These are phyloP conservation scores for Linyphia triangularis DNA, from an alignment of 2,888 invertebrate species.

Conservation along the genomic window DNA sequence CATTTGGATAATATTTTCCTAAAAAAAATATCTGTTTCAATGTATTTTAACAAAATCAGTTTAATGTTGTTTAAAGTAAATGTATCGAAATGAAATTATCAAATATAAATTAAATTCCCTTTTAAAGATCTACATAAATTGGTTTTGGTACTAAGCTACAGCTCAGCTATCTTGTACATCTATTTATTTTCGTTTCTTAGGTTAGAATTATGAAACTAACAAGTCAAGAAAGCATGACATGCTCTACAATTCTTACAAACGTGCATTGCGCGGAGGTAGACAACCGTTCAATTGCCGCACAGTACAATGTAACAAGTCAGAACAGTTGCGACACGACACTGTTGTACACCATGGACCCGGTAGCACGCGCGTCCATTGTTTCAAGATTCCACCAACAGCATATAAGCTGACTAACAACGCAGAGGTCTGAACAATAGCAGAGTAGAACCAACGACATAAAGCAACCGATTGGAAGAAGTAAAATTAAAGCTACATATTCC, in stretches of 20 bases:
- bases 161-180: too few relatives aligned
- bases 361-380: conserved; percentile 50
- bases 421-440: conserved; percentile 30
- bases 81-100: too few relatives aligned
- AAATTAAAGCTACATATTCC: conserved; percentile 42
- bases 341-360: conserved; percentile 16
- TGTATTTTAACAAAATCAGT: too few relatives aligned
- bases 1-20: too few relatives aligned
- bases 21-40: too few relatives aligned
- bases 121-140: too few relatives aligned
- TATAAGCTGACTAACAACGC: background rate
- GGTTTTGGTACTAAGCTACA: too few relatives aligned
- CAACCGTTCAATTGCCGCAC: background rate
- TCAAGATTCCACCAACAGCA: background rate
- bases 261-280: background rate
- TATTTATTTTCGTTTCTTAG: too few relatives aligned
- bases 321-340: conserved; percentile 34
- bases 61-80: too few relatives aligned
- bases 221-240: background rate
- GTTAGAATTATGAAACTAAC: background rate
- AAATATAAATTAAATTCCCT: too few relatives aligned
- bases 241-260: background rate
- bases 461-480: background rate
- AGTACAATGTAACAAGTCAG: conserved; percentile 16
- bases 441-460: background rate